Evolutionary conservation across 2,888 invertebrate species (phyloP).

Genomic region (Taenaris catops): DNA sequence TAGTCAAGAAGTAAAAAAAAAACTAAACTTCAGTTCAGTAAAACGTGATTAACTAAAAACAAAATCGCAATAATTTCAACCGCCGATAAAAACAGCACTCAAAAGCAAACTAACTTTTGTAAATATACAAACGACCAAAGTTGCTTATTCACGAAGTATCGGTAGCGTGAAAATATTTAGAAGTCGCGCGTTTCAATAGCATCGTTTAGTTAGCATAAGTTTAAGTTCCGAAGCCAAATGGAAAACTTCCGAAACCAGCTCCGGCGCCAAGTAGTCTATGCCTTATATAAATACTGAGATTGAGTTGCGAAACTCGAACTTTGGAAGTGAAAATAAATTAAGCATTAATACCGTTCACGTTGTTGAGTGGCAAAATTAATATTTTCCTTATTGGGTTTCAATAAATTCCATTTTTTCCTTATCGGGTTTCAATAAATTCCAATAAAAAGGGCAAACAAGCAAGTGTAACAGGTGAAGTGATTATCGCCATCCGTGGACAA

Average conservation of each 20-base stretch:
- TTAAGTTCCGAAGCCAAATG: conserved; percentile 17
- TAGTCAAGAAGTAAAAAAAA: no score
- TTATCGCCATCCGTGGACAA: no score
- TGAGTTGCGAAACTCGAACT: conserved; percentile 6
- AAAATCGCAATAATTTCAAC: no score
- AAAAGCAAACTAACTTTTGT: conserved; percentile 7
- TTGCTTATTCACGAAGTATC: conserved; percentile 18
- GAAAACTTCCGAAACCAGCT: conserved; percentile 15
- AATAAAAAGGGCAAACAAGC: no score
- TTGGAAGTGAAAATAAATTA: conserved; percentile 7
- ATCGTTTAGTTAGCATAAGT: conserved; percentile 21
- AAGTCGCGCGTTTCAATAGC: conserved; percentile 20
- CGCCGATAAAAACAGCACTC: not conserved
- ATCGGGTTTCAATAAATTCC: no score
- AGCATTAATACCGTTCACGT: not conserved
- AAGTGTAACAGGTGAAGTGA: no score
- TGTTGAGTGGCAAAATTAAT: no score
- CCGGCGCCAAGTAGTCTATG: conserved; percentile 13
- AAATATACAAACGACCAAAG: conserved; percentile 16
- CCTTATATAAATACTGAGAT: conserved; percentile 6
- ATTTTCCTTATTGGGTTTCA: no score
- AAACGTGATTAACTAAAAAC: no score
- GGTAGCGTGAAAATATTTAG: conserved; percentile 21
- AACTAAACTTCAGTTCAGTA: no score
- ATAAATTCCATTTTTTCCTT: no score